These are phyloP conservation scores for Porites cylindrica DNA, from an alignment of 92 coral and sea anemone genomes.

Conservation along the genomic window DNA sequence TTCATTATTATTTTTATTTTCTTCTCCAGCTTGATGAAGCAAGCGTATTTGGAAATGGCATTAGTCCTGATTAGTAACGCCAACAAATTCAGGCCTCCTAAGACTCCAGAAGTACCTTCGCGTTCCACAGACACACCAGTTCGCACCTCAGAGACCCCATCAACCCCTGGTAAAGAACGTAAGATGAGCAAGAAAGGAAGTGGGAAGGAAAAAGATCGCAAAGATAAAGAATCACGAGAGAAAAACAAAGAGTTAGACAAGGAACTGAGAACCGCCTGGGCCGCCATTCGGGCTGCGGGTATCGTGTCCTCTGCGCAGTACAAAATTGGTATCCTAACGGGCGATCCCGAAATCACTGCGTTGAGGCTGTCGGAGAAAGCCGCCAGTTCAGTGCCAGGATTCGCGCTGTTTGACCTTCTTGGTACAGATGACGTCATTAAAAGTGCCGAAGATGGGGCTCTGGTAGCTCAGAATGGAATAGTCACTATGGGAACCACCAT, in stretches of 20 bases:
- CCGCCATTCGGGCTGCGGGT: slow-evolving; percentile 89
- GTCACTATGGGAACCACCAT: slow-evolving; percentile 85
- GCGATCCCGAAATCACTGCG: slow-evolving; percentile 83
- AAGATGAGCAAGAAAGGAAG: slow-evolving; percentile 52
- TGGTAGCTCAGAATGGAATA: slow-evolving; percentile 72
- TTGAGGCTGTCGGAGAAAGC: slow-evolving; percentile 76
- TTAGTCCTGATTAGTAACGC: slow-evolving; percentile 66
- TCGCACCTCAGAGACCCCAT: slow-evolving; percentile 18
- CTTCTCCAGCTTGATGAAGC: slow-evolving; percentile 81
- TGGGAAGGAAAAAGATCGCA: slow-evolving; percentile 44
- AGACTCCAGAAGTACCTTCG: slow-evolving; percentile 24
- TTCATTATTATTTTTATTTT: not conserved
- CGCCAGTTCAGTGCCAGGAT: slow-evolving; percentile 79
- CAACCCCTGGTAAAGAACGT: slow-evolving; percentile 30
- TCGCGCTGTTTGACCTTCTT: slow-evolving; percentile 89
- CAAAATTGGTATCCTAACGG: slow-evolving; percentile 77
- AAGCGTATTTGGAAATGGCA: slow-evolving; percentile 90
- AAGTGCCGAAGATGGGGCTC: slow-evolving; percentile 51
- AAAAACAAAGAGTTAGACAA: slow-evolving; percentile 76
- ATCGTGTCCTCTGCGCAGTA: slow-evolving; percentile 79
- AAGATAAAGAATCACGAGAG: slow-evolving; percentile 72
- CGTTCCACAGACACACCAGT: slow-evolving; percentile 6
- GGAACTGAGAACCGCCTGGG: slow-evolving; percentile 81
- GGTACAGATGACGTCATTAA: slow-evolving; percentile 89
- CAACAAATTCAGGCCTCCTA: slow-evolving; percentile 35